Evolutionary conservation across 2,113 vertebrate genomes (phyloP).

Genomic region (Nesogale talazaci): DNA sequence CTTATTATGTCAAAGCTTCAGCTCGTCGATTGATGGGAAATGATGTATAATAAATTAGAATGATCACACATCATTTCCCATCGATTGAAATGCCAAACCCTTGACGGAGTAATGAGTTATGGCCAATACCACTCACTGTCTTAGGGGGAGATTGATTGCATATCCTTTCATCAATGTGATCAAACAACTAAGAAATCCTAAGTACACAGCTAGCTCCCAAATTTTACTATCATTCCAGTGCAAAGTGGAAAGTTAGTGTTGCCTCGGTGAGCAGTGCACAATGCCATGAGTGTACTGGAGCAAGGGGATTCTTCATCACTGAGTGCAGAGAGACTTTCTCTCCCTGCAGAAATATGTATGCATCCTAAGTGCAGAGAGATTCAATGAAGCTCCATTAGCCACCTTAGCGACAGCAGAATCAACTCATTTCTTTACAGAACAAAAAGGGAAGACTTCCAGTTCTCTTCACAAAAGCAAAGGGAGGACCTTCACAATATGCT

Average conservation of each 20-base stretch:
- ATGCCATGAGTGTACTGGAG: constrained; percentile 15
- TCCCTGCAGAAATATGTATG: constrained; percentile 36
- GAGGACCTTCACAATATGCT: constrained; percentile 25
- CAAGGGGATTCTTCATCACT: constrained; percentile 56
- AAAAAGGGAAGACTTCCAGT: constrained; percentile 45
- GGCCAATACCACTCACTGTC: constrained; percentile 92
- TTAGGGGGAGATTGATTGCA: constrained; percentile 90
- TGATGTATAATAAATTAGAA: constrained; percentile 94
- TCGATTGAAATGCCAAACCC: constrained; percentile 93
- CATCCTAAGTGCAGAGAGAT: constrained; percentile 52
- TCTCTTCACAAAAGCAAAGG: constrained; percentile 43
- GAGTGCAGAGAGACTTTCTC: constrained; percentile 39
- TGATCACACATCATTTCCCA: constrained; percentile 94
- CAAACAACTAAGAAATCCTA: constrained; percentile 87
- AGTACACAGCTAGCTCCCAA: constrained; percentile 79
- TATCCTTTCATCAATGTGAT: constrained; percentile 89
- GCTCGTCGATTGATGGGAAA: constrained; percentile 91
- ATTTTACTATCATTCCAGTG: constrained; percentile 72
- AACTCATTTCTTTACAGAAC: constrained; percentile 64
- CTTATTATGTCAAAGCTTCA: constrained; percentile 91
- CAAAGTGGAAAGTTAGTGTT: constrained; percentile 64
- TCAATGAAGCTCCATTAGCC: constrained; percentile 45
- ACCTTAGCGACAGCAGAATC: background rate
- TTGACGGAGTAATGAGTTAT: constrained; percentile 92
- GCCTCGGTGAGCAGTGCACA: constrained; percentile 55